Evolutionary conservation across 2,888 invertebrate species (phyloP).

Genomic region (Lepidonotus clava): DNA sequence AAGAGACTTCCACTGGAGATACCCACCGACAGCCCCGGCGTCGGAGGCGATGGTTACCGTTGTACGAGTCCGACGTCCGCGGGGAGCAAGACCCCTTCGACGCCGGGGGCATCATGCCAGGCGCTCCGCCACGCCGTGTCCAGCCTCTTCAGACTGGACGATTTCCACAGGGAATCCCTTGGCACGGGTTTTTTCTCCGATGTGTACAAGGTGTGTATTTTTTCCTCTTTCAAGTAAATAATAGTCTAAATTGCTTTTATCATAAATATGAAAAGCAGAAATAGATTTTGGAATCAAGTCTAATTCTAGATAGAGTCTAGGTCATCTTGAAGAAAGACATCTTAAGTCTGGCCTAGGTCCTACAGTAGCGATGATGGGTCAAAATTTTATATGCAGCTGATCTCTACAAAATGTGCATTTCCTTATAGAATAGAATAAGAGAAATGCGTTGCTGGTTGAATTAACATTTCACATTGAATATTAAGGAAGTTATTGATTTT

Average conservation of each 20-base stretch:
- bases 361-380: background rate
- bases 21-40: background rate
- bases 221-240: background rate
- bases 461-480: too few relatives aligned
- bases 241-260: background rate
- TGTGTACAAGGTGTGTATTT: conserved; percentile 97
- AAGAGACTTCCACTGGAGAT: conserved; percentile 46
- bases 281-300: too few relatives aligned
- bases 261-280: background rate
- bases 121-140: conserved; percentile 95
- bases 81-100: conserved; percentile 28
- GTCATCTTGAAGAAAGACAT: background rate
- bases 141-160: conserved; percentile 94
- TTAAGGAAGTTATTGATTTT: too few relatives aligned
- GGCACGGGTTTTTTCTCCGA: conserved; percentile 98
- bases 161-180: conserved; percentile 95
- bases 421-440: too few relatives aligned
- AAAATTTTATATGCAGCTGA: background rate
- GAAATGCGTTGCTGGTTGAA: too few relatives aligned
- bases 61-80: conserved; percentile 19
- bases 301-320: background rate
- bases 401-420: too few relatives aligned
- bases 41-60: background rate
- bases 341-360: background rate
- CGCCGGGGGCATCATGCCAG: conserved; percentile 85